Evolutionary conservation across 2,888 invertebrate species (phyloP).

Genomic region (Dysmachus trigonus): DNA sequence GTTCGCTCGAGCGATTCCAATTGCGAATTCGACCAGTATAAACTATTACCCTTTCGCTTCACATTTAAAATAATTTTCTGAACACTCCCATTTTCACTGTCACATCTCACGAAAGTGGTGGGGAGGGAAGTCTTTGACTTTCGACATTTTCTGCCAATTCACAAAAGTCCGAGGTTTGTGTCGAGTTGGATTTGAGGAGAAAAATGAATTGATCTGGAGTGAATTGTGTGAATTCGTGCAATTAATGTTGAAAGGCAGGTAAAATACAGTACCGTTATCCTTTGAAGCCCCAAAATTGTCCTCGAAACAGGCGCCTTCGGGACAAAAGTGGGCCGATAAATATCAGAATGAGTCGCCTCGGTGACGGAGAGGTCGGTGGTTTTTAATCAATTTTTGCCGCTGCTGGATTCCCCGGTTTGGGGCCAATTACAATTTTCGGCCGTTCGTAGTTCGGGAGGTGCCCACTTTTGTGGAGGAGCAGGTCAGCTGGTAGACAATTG

Average conservation of each 20-base stretch:
- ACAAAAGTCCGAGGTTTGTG: not conserved
- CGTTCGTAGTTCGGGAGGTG: not conserved
- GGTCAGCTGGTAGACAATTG: not conserved
- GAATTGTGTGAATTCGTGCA: not conserved
- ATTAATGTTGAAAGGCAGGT: constrained; percentile 26
- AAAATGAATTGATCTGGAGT: constrained; percentile 15
- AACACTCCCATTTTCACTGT: not conserved
- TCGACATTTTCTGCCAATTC: constrained; percentile 31
- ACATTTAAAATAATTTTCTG: not conserved
- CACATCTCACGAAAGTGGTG: not conserved
- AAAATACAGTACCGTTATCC: not conserved
- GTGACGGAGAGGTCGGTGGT: not conserved
- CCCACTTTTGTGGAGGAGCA: not conserved
- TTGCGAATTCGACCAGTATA: not conserved
- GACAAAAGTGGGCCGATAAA: not conserved
- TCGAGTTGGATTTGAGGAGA: not conserved
- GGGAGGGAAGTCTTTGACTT: not conserved
- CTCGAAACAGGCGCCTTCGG: not conserved
- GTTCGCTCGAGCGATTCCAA: too few species aligned
- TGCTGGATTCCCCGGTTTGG: not conserved
- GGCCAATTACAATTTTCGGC: not conserved
- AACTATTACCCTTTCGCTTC: not conserved
- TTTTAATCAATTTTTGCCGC: constrained; percentile 33
- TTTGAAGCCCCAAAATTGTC: not conserved
- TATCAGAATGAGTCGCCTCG: not conserved